These are phyloP conservation scores for Aspidiotus rigidus DNA, from an alignment of 2,888 invertebrate genomes.

Conservation along the genomic window DNA sequence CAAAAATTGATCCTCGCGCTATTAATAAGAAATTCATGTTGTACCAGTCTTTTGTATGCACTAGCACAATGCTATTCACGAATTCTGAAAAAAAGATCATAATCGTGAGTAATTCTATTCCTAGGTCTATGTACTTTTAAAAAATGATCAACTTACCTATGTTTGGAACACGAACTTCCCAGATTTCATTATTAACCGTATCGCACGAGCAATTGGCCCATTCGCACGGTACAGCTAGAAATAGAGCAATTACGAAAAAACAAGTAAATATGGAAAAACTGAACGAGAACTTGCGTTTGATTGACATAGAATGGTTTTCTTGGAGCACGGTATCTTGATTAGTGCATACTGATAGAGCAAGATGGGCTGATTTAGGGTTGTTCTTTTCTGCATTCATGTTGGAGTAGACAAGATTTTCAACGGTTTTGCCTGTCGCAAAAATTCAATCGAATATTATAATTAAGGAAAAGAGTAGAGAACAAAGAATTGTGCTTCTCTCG, in stretches of 20 bases:
- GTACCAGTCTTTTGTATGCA: constrained; percentile 44
- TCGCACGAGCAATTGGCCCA: constrained; percentile 18
- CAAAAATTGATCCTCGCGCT: constrained; percentile 50
- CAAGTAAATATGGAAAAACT: constrained; percentile 13
- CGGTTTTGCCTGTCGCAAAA: too few relatives aligned
- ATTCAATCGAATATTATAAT: neutral
- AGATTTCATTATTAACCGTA: constrained; percentile 1
- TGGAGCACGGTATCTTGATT: too few relatives aligned
- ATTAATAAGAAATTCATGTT: constrained; percentile 60
- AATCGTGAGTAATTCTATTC: neutral
- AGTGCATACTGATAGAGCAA: too few relatives aligned
- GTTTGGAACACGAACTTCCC: constrained; percentile 7
- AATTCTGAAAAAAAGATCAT: constrained; percentile 43
- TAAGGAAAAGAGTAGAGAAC: too few relatives aligned
- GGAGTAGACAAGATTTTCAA: too few relatives aligned
- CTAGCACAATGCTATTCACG: constrained; percentile 60
- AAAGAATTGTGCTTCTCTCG: too few relatives aligned
- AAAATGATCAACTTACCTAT: neutral
- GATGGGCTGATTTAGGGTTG: too few relatives aligned
- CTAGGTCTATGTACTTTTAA: neutral
- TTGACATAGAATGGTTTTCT: neutral
- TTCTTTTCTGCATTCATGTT: constrained; percentile 10
- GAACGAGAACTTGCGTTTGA: constrained; percentile 15
- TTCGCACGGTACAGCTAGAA: constrained; percentile 15
- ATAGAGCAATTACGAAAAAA: neutral